These are phyloP conservation scores for Sinocyclocheilus rhinocerous DNA, from an alignment of 2,113 vertebrate genomes.

Conservation along the genomic window DNA sequence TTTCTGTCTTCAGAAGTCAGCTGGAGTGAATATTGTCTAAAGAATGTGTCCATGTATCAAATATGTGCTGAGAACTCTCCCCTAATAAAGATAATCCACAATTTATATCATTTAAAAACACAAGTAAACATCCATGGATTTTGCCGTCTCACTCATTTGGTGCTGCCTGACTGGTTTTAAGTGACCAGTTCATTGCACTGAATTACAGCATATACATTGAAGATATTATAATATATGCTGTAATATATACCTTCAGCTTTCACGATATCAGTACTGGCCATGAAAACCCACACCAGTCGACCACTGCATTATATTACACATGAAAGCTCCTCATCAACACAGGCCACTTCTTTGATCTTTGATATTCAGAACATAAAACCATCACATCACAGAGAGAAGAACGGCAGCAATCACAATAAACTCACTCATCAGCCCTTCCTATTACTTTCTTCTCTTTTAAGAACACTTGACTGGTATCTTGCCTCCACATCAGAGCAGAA, in stretches of 20 bases:
- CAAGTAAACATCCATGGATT: too few relatives aligned
- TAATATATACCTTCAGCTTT: not conserved
- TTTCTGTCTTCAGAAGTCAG: too few relatives aligned
- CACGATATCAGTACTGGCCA: not conserved
- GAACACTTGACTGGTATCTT: not conserved
- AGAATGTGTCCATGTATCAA: too few relatives aligned
- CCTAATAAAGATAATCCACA: too few relatives aligned
- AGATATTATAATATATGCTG: not conserved
- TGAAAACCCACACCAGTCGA: not conserved
- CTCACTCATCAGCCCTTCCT: not conserved
- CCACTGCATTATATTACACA: not conserved
- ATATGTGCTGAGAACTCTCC: too few relatives aligned
- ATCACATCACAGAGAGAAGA: constrained; percentile 1
- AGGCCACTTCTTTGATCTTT: constrained; percentile 5
- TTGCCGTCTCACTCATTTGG: too few relatives aligned
- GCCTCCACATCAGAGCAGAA: not conserved
- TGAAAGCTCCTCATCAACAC: not conserved
- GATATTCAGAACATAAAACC: not conserved
- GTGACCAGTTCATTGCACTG: not conserved
- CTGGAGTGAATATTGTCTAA: too few relatives aligned
- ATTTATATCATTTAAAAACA: not conserved
- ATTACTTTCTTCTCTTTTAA: not conserved
- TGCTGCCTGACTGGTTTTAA: too few relatives aligned
- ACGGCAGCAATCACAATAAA: not conserved
- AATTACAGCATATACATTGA: not conserved